Conservation (phyloP, 1,140 invertebrate genomes). For the Drosophila dunni region DNA sequence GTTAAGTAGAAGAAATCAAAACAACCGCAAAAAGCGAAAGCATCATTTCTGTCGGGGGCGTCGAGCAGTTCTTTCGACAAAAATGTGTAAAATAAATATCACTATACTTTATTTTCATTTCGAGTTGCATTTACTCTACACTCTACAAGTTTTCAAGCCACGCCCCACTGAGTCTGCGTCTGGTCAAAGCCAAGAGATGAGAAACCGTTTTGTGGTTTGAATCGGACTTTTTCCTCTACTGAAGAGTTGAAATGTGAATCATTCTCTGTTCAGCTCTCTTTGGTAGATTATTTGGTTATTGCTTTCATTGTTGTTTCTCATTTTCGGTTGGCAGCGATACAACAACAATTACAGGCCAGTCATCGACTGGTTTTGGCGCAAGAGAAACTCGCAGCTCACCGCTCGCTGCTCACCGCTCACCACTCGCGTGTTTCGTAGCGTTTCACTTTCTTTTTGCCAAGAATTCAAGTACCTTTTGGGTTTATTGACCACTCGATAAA, state of each 20-base stretch:
- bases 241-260: constrained; percentile 27
- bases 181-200: constrained; percentile 58
- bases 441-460: constrained; percentile 79
- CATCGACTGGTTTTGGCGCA: constrained; percentile 67
- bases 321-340: constrained; percentile 21
- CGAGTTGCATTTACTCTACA: constrained; percentile 21
- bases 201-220: constrained; percentile 55
- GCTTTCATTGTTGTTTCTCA: constrained; percentile 19
- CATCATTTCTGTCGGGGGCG: constrained; percentile 1
- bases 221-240: constrained; percentile 44
- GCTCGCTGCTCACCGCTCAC: constrained; percentile 17
- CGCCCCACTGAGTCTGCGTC: constrained; percentile 53
- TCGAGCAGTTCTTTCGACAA: constrained; percentile 46
- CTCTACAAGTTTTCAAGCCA: constrained; percentile 52
- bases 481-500: constrained; percentile 63
- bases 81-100: constrained; percentile 45
- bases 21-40: constrained; percentile 13
- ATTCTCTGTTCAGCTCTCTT: constrained; percentile 30
- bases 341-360: constrained; percentile 41
- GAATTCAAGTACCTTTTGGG: constrained; percentile 61
- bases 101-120: constrained; percentile 30
- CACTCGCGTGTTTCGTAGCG: constrained; percentile 27
- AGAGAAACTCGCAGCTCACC: constrained; percentile 62
- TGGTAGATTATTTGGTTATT: constrained; percentile 25
- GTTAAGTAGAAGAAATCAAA: constrained; percentile 46